Conservation (phyloP, 1,140 invertebrate genomes). For the Chelonus insularis region DNA sequence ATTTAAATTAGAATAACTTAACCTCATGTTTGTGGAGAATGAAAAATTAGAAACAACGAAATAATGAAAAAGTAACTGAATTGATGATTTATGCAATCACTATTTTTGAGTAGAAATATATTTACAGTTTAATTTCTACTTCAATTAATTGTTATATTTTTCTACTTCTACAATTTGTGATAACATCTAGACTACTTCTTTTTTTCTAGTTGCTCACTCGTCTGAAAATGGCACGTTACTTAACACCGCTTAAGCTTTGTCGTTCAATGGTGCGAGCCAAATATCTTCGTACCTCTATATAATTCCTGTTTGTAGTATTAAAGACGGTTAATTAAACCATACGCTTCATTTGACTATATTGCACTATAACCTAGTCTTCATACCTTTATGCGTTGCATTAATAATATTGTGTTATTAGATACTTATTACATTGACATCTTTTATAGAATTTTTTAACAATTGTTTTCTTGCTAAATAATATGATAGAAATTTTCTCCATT, state of each 20-base stretch:
- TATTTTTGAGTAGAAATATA: too few relatives aligned
- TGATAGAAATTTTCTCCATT: too few relatives aligned
- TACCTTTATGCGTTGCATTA: not conserved
- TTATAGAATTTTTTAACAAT: not conserved
- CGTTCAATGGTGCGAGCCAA: slow-evolving; percentile 32
- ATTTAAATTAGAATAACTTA: not conserved
- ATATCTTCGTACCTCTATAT: slow-evolving; percentile 27
- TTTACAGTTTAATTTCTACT: not conserved
- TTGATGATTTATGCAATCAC: too few relatives aligned
- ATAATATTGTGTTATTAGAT: not conserved
- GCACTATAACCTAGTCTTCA: not conserved
- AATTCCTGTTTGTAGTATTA: slow-evolving; percentile 43
- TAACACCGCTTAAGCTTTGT: slow-evolving; percentile 35
- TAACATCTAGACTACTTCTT: not conserved
- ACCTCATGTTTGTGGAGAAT: not conserved
- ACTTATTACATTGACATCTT: not conserved
- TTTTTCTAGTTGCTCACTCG: slow-evolving; percentile 26
- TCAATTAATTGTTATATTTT: not conserved
- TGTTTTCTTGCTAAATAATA: too few relatives aligned
- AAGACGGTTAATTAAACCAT: slow-evolving; percentile 45
- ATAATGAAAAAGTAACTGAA: not conserved
- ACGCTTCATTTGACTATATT: slow-evolving; percentile 37
- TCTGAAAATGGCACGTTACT: slow-evolving; percentile 35
- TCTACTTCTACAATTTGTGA: not conserved
- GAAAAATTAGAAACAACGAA: not conserved